Base-by-base conservation (phyloP, 2,113 vertebrate genomes). In the Phaethon lepturus region DNA sequence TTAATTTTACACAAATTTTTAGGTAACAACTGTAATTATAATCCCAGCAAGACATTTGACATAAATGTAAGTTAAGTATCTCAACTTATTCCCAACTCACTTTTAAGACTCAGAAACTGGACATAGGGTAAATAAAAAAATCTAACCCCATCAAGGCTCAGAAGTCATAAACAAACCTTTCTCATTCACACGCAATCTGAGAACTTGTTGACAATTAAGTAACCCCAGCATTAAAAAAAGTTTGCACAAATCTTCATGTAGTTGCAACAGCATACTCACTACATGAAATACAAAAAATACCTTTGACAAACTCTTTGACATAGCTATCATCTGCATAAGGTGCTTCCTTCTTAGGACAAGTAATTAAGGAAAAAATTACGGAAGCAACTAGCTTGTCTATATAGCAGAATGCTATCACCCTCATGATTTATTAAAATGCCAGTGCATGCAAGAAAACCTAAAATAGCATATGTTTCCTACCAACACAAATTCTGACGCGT, bases 371-470 rank as follows among this genome's bases (percentile, higher is more conserved):
- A 60, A 52, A 53, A 49, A 22, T 9, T n/a, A 42, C 1, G 4
- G 15, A 49, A 40, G 16, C 13, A 63, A 52, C 9, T 17, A 68
- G 9, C 2, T 22, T 40, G 29, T 6, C 73, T 35, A 25, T 29
- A 11, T 17, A 45, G 19, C n/a, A 67, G 15, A 52, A 62, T 1
- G 5, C 7, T 14, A 69, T 17, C 15, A 31, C 24, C 17, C n/a
- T 47, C 3, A 3, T 19, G 6, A 26, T 47, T 42, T 45, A 22
- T n/a, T n/a, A 11, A 56, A 53, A 62, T 31, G 45, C 11, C 5
- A 42, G 35, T 9, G 7, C 7, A 6, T 10, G 10, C 14, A 62
- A 55, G 47, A 64, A 11, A 1, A 0, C 3, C 11, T 13, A 6
- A 86, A 38, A 58, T 14, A 13, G 2, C 1, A 0, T 5, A 25